Conservation (phyloP, 2,797 vertebrate genomes). For the Chromis chromis region DNA sequence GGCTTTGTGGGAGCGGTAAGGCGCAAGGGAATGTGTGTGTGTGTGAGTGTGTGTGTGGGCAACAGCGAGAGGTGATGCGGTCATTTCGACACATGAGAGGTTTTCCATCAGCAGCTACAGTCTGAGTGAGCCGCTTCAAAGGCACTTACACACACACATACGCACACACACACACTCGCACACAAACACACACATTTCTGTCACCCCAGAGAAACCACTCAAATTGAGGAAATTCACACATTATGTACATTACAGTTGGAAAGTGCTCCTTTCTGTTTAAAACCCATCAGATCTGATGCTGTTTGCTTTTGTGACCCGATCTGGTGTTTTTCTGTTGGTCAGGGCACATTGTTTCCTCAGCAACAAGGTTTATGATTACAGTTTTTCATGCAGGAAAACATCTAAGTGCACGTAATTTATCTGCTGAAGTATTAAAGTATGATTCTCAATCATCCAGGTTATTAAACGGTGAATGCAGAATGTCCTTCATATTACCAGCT, state of each 20-base stretch:
- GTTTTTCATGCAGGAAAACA: too few species aligned
- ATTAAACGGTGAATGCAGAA: too few species aligned
- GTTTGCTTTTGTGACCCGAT: background rate
- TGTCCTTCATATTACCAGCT: too few species aligned
- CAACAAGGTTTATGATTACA: too few species aligned
- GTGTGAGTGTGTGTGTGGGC: conserved; percentile 37
- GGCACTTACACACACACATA: conserved; percentile 64
- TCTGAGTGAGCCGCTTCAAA: conserved; percentile 67
- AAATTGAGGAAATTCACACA: conserved; percentile 48
- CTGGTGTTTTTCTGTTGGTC: background rate
- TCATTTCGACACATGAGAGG: conserved; percentile 86
- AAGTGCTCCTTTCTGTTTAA: conserved; percentile 35
- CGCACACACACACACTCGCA: conserved; percentile 26
- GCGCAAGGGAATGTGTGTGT: conserved; percentile 55
- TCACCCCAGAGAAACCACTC: conserved; percentile 14
- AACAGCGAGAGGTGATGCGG: conserved; percentile 73
- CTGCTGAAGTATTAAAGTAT: too few species aligned
- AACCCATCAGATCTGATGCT: conserved; percentile 25
- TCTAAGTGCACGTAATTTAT: too few species aligned
- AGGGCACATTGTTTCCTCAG: too few species aligned
- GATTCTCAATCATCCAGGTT: too few species aligned
- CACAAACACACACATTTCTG: conserved; percentile 26
- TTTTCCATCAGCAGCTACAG: conserved; percentile 77
- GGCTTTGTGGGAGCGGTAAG: conserved; percentile 81
- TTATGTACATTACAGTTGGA: conserved; percentile 42